Conservation (phyloP, 1,140 invertebrate genomes). For the Drosophila parvula region DNA sequence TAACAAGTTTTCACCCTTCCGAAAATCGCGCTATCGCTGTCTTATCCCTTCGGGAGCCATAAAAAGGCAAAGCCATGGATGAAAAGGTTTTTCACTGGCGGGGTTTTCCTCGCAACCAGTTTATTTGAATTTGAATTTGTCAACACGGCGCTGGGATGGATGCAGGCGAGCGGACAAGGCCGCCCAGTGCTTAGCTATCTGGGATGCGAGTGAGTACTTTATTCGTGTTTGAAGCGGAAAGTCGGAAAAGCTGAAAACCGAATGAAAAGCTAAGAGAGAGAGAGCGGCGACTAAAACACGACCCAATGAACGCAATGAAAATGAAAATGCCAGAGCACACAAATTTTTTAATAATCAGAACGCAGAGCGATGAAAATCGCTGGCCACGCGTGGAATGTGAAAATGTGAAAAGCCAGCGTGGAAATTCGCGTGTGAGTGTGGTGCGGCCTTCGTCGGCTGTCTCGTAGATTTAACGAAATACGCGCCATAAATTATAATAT, state of each 20-base stretch:
- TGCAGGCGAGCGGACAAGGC: slow-evolving; percentile 33
- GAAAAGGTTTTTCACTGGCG: slow-evolving; percentile 10
- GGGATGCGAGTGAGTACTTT: slow-evolving; percentile 37
- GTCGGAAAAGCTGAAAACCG: slow-evolving; percentile 39
- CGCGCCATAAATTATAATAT: slow-evolving; percentile 76
- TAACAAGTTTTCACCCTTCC: slow-evolving; percentile 5
- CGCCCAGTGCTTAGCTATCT: slow-evolving; percentile 36
- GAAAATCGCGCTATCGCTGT: slow-evolving; percentile 11
- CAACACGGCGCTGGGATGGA: slow-evolving; percentile 23
- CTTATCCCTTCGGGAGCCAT: slow-evolving; percentile 17
- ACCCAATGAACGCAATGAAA: slow-evolving; percentile 75
- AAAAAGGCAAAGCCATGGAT: slow-evolving; percentile 17
- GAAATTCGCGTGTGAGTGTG: slow-evolving; percentile 48
- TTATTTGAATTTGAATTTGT: slow-evolving; percentile 60
- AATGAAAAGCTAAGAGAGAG: background rate
- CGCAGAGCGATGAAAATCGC: slow-evolving; percentile 47
- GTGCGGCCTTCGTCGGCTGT: slow-evolving; percentile 45
- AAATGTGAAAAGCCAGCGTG: slow-evolving; percentile 74
- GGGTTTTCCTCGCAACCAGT: slow-evolving; percentile 14
- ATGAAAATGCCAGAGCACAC: slow-evolving; percentile 73
- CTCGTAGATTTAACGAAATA: slow-evolving; percentile 59
- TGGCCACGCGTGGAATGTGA: slow-evolving; percentile 76
- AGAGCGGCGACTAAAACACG: slow-evolving; percentile 47
- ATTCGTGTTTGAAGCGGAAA: slow-evolving; percentile 35
- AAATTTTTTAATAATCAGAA: slow-evolving; percentile 81